Evolutionary conservation across 2,888 invertebrate species (phyloP).

Genomic region (Oligia strigilis): DNA sequence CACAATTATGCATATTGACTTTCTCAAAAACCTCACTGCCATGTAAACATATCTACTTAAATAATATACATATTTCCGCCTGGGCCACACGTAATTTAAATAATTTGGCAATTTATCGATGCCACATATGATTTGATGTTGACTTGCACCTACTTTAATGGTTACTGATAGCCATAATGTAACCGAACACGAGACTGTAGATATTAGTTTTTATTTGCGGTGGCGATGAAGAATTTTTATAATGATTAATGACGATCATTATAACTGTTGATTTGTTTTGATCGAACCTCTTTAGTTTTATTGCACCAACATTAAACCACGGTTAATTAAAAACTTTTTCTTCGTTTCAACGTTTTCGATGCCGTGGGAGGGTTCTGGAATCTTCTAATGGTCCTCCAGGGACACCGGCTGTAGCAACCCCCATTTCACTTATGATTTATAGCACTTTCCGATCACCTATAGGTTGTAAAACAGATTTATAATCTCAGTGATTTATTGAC

Average conservation of each 20-base stretch:
- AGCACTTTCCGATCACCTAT: constrained; percentile 81
- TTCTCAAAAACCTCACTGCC: constrained; percentile 62
- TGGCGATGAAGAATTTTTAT: constrained; percentile 76
- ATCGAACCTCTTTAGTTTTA: constrained; percentile 77
- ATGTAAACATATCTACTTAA: constrained; percentile 66
- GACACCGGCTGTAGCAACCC: constrained; percentile 75
- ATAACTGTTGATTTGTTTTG: constrained; percentile 80
- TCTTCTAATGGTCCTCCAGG: constrained; percentile 76
- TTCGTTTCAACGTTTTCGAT: constrained; percentile 34
- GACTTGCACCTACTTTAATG: constrained; percentile 73
- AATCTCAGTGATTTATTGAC: constrained; percentile 86
- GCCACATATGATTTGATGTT: constrained; percentile 78
- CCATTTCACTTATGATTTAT: constrained; percentile 85
- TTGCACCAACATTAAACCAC: constrained; percentile 68
- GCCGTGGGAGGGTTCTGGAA: constrained; percentile 65
- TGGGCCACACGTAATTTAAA: constrained; percentile 81
- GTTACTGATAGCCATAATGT: constrained; percentile 71
- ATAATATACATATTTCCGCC: constrained; percentile 61
- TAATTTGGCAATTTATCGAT: constrained; percentile 83
- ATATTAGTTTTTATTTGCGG: constrained; percentile 76
- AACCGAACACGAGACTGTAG: constrained; percentile 73
- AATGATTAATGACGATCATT: constrained; percentile 78
- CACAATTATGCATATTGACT: constrained; percentile 64
- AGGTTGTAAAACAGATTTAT: constrained; percentile 86
- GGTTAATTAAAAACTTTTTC: constrained; percentile 70